Evolutionary conservation across 2,888 invertebrate species (phyloP).

Genomic region (Acrobasis consociella): DNA sequence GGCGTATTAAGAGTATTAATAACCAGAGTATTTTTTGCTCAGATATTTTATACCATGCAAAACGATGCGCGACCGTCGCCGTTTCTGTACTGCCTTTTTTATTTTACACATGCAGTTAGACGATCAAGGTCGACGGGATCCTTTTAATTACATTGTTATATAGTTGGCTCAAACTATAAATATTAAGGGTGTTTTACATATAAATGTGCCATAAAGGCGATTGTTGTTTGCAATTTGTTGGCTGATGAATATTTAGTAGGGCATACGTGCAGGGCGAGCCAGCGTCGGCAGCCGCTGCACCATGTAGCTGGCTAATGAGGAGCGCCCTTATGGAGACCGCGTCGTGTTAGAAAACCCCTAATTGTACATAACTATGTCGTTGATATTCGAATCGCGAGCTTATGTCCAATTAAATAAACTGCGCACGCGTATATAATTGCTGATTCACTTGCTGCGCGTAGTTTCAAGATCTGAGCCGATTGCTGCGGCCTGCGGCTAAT

Average conservation of each 20-base stretch:
- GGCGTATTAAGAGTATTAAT: constrained; percentile 63
- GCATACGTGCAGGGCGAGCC: constrained; percentile 37
- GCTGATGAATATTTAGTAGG: constrained; percentile 73
- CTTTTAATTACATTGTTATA: constrained; percentile 65
- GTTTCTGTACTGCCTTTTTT: constrained; percentile 37
- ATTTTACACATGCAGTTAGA: constrained; percentile 52
- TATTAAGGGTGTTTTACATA: constrained; percentile 60
- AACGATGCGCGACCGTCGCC: constrained; percentile 32
- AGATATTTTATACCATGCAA: constrained; percentile 47
- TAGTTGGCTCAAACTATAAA: constrained; percentile 51
- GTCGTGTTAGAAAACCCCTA: constrained; percentile 71
- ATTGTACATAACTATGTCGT: constrained; percentile 69
- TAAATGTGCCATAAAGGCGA: constrained; percentile 58
- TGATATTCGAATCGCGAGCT: constrained; percentile 65
- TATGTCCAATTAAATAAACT: constrained; percentile 60
- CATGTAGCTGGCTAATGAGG: constrained; percentile 71
- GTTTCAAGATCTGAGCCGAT: constrained; percentile 17
- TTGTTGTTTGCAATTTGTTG: constrained; percentile 63
- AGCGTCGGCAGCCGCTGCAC: constrained; percentile 38
- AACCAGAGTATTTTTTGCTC: constrained; percentile 53
- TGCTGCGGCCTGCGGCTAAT: constrained; percentile 16
- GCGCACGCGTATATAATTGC: constrained; percentile 41
- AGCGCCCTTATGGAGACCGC: constrained; percentile 62
- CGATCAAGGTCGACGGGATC: constrained; percentile 52
- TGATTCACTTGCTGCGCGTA: constrained; percentile 15